Base-by-base conservation (phyloP, 2,888 invertebrate genomes). In the Dryobota labecula region DNA sequence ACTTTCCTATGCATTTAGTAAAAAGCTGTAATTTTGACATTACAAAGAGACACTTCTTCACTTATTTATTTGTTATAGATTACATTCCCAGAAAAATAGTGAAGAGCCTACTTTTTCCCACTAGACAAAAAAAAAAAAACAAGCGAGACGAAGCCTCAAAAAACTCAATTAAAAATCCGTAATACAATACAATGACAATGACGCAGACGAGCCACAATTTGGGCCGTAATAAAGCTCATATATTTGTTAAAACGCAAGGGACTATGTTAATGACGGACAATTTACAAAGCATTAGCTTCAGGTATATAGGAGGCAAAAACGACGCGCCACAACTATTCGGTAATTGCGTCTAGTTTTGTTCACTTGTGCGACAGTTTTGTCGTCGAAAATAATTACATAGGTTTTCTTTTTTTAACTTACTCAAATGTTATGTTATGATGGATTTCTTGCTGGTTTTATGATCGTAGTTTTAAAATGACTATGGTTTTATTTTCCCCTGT, bases 201-300 rank as follows among this genome's bases (percentile, higher is more conserved):
- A 47, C 18, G 9, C 20, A 13, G 51, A 47, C 18, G 7, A 66
- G 30, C 27, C 13, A 45, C 45, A 58, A 1, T 38, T 38, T 27
- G 9, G 38, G 24, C 15, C 18, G 13, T 58, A 73, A 76, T 58
- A 66, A 62, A 66, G 66, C 70, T 77, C 76, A 78, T 79, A 80
- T 76, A 80, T 84, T 84, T 78, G 68, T 80, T 76, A 67, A 77
- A 88, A 82, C 60, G 58, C 66, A 45, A 67, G 79, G 69, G 73
- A 65, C 79, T 71, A 71, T 66, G 80, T 68, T 87, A 85, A 87
- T 86, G 84, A 83, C 67, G 73, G 76, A 84, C 83, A 86, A 86
- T 90, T 88, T 84, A 82, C 86, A 79, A 87, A 84, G 86, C 86
- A 87, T 90, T 89, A 87, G 82, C 84, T 83, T 73, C 70, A 78